Percentiles rank a stretch among this genome's conserved stretches.
Evolutionary conservation across 2,888 invertebrate species (phyloP).

Genomic region (Patella depressa): DNA sequence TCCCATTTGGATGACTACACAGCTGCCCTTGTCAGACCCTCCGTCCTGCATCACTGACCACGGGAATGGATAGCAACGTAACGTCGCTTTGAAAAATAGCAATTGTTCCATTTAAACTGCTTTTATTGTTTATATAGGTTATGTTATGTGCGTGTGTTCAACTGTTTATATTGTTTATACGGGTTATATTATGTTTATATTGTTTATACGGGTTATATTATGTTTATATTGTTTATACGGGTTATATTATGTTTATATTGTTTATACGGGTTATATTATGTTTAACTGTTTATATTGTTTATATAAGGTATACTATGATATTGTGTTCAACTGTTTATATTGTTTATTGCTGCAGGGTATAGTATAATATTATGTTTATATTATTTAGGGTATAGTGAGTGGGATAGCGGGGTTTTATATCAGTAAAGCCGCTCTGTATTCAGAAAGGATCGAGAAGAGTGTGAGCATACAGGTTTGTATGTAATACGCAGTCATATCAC

Average conservation of each 20-base stretch:
- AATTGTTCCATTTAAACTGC: no score
- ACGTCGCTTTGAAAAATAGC: no score
- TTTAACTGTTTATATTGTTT: neutral
- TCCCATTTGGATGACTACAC: no score
- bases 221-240: neutral
- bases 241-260: neutral
- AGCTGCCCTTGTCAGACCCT: no score
- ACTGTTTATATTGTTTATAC: no score
- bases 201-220: no score
- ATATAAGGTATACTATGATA: neutral
- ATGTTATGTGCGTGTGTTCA: no score
- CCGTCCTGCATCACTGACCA: no score
- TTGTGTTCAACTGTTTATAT: no score
- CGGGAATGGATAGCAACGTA: no score
- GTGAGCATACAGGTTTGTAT: neutral
- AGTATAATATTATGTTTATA: neutral
- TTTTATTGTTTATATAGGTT: no score
- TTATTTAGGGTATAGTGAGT: neutral
- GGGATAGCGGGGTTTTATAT: neutral
- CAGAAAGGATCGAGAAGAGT: neutral
- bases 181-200: no score
- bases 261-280: neutral
- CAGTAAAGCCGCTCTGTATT: neutral
- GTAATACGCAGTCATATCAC: neutral
- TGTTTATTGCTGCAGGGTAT: neutral